phyloP scores from a whole-genome alignment of 2,797 vertebrate species.

The Tapirus indicus region DNA sequence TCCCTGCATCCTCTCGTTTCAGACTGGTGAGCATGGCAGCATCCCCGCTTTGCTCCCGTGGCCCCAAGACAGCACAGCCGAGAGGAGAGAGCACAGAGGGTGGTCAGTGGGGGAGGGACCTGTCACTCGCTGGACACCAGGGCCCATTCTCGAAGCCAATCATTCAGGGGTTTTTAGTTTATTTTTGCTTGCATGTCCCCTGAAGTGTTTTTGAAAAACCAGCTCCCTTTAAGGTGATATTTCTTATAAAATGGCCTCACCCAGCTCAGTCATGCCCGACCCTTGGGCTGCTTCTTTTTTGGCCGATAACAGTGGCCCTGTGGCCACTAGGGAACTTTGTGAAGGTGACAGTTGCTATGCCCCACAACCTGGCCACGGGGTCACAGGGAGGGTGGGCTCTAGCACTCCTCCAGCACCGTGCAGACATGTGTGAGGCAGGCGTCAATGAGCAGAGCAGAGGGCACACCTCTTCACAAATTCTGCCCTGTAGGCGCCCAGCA shows the following conservation, averaged over 20 bases:
- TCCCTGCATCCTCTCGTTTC: not conserved
- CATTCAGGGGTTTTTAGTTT: not conserved
- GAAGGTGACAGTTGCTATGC: not conserved
- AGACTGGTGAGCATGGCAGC: not conserved
- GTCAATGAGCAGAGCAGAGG: rapidly evolving
- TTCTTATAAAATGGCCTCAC: not conserved
- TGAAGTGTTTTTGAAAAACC: not conserved
- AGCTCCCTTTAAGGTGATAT: too few relatives aligned
- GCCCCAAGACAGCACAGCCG: not conserved
- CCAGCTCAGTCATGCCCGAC: not conserved
- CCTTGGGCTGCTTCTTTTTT: not conserved
- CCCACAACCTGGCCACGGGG: rapidly evolving
- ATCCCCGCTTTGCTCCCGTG: not conserved
- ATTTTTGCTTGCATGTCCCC: not conserved
- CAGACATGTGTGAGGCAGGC: rapidly evolving
- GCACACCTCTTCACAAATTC: not conserved
- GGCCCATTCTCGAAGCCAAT: rapidly evolving
- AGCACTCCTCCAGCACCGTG: too few relatives aligned
- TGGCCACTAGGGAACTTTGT: not conserved
- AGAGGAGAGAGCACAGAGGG: too few relatives aligned
- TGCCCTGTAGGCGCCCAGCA: not conserved
- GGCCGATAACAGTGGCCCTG: not conserved
- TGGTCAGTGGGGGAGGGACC: not conserved
- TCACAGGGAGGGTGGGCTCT: not conserved
- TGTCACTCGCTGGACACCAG: not conserved